Evolutionary conservation across 2,888 invertebrate species (phyloP).

Genomic region (Coecobrya sp.): DNA sequence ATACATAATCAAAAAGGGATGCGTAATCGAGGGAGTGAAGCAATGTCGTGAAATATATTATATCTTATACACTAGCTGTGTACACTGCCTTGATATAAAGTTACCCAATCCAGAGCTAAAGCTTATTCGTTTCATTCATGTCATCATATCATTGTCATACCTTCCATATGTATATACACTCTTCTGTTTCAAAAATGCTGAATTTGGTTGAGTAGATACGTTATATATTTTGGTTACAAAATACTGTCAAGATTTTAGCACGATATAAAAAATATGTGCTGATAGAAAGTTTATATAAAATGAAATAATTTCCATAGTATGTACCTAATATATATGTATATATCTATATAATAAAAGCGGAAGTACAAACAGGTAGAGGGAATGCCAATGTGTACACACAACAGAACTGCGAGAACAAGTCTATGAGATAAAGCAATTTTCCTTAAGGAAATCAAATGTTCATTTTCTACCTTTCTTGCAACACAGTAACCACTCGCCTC

Average conservation of each 20-base stretch:
- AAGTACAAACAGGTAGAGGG: background rate
- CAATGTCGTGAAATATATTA: background rate
- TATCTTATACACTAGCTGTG: background rate
- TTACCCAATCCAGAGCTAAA: background rate
- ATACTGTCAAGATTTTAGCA: background rate
- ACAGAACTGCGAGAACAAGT: background rate
- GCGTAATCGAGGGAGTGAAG: background rate
- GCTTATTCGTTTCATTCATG: background rate
- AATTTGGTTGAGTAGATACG: background rate
- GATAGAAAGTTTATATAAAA: background rate
- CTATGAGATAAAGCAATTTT: constrained; percentile 62
- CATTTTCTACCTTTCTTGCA: constrained; percentile 19
- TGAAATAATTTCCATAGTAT: too few species aligned
- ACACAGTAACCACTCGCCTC: background rate
- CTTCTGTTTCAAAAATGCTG: background rate
- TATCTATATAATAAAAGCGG: background rate
- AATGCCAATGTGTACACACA: background rate
- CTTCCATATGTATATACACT: background rate
- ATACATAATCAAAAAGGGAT: background rate
- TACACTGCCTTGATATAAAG: background rate
- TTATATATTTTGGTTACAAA: background rate
- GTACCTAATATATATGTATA: too few species aligned
- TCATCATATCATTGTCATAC: background rate
- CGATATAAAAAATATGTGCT: background rate
- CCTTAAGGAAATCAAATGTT: constrained; percentile 67